phyloP scores from a whole-genome alignment of 1,140 invertebrate genomes.

The Rhyzopertha dominica region DNA sequence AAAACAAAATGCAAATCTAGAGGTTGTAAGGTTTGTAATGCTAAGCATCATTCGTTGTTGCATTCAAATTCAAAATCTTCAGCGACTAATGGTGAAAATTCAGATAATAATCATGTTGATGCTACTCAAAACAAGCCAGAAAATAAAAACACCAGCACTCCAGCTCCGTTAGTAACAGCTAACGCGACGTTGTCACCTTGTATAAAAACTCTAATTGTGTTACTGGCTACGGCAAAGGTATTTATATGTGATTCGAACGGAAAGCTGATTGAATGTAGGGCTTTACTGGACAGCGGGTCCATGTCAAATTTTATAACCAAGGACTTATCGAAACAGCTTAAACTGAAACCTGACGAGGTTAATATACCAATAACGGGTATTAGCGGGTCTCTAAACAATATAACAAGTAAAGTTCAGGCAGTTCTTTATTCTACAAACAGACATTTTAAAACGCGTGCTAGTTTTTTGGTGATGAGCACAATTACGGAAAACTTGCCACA shows the following conservation, averaged over 20 bases:
- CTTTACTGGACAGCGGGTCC: constrained; percentile 11
- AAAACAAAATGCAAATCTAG: constrained; percentile 1
- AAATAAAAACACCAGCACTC: too few relatives aligned
- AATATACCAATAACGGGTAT: constrained; percentile 9
- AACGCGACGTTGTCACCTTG: too few relatives aligned
- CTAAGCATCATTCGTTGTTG: constrained; percentile 15
- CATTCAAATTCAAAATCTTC: constrained; percentile 10
- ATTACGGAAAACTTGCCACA: constrained; percentile 15
- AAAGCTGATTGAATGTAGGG: not conserved
- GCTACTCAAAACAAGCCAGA: too few relatives aligned
- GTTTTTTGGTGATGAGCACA: constrained; percentile 4
- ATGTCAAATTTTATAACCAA: constrained; percentile 17
- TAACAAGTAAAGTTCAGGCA: not conserved
- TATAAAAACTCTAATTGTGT: too few relatives aligned
- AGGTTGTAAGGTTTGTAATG: constrained; percentile 10
- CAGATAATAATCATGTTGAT: too few relatives aligned
- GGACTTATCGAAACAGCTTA: not conserved
- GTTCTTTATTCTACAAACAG: not conserved
- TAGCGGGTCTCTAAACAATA: not conserved
- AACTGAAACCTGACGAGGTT: not conserved
- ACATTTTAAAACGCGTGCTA: constrained; percentile 8
- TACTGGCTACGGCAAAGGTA: constrained; percentile 7
- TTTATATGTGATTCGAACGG: constrained; percentile 5
- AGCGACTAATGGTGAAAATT: constrained; percentile 1
- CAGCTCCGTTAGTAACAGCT: too few relatives aligned